These are phyloP conservation scores for Nematolebias whitei DNA, from an alignment of 2,113 vertebrate genomes.

Conservation along the genomic window DNA sequence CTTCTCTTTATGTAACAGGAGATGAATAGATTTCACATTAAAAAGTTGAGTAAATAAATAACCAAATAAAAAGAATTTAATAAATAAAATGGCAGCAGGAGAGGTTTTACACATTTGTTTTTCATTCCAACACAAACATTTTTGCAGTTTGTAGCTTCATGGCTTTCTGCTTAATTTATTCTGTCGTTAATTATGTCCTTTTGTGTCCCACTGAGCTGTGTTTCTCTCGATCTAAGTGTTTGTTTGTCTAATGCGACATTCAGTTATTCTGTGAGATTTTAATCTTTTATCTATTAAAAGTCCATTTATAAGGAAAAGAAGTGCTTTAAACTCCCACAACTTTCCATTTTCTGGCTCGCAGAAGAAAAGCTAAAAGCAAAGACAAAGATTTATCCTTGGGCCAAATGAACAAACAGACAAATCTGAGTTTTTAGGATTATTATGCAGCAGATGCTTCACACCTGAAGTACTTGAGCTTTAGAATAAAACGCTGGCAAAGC, in stretches of 20 bases:
- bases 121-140: slow-evolving; percentile 15
- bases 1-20: too few relatives aligned
- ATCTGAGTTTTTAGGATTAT: slow-evolving; percentile 16
- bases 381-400: slow-evolving; percentile 9
- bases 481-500: too few relatives aligned
- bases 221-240: slow-evolving; percentile 32
- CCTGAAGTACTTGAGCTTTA: slow-evolving; percentile 2
- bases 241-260: slow-evolving; percentile 50
- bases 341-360: slow-evolving; percentile 25
- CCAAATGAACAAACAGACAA: neutral
- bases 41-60: too few relatives aligned
- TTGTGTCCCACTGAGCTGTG: slow-evolving; percentile 18
- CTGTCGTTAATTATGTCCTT: slow-evolving; percentile 39
- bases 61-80: slow-evolving; percentile 9
- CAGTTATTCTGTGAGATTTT: slow-evolving; percentile 47
- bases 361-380: slow-evolving; percentile 14
- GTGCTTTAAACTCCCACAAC: slow-evolving; percentile 42
- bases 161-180: slow-evolving; percentile 18
- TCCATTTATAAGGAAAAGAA: slow-evolving; percentile 43
- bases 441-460: slow-evolving; percentile 13
- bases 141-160: slow-evolving; percentile 23
- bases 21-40: neutral
- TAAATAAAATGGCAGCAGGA: neutral
- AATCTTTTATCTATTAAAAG: slow-evolving; percentile 64
- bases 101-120: slow-evolving; percentile 8